Conservation (phyloP, 2,797 vertebrate genomes). For the Pogoniulus pusillus region DNA sequence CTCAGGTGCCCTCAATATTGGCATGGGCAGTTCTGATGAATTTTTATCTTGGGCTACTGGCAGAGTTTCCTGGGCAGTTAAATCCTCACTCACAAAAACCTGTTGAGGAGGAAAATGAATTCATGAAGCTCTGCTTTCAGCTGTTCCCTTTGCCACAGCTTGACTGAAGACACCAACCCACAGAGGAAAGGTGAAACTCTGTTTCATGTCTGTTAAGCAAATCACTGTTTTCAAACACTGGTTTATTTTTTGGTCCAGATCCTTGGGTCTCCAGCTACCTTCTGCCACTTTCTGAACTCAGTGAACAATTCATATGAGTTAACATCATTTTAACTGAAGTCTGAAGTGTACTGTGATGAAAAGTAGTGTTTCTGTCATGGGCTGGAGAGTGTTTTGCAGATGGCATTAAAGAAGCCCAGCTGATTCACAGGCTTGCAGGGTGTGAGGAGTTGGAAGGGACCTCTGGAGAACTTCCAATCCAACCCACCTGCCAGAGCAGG, state of each 20-base stretch:
- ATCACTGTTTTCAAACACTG: neutral
- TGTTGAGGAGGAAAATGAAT: neutral
- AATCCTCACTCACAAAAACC: neutral
- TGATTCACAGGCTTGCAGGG: no score
- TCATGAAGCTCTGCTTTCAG: neutral
- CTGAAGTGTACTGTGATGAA: neutral
- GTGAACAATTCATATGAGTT: neutral
- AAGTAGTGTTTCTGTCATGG: neutral
- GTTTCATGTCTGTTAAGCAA: neutral
- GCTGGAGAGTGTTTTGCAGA: neutral
- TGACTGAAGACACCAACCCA: neutral
- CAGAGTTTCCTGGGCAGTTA: neutral
- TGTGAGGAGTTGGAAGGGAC: no score
- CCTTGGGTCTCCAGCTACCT: neutral
- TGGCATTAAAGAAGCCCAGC: neutral
- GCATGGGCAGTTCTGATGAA: neutral
- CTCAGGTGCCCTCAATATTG: neutral
- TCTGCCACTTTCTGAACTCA: neutral
- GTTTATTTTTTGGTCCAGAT: neutral
- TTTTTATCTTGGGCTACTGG: neutral
- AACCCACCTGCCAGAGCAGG: no score
- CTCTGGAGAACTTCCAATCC: no score
- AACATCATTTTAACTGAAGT: neutral
- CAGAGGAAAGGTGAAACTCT: neutral
- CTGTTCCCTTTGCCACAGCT: neutral